A percentile compares a stretch with the other conserved stretches of the same genome.
These are phyloP conservation scores for Proctacanthus coquilletti DNA, from an alignment of 1,140 invertebrate genomes.

Conservation along the genomic window DNA sequence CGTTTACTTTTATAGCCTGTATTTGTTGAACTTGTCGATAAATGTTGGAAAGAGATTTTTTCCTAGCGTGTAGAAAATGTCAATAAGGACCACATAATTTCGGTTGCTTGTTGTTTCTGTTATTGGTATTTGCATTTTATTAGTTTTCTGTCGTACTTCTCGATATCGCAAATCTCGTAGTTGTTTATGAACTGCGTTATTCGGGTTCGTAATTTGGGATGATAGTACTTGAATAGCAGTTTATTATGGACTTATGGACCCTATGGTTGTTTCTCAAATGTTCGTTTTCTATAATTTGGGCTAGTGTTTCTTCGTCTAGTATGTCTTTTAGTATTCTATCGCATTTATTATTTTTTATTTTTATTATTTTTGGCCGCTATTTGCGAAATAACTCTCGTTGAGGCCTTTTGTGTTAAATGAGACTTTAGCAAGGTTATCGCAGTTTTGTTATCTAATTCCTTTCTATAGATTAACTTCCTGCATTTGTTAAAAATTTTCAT, in stretches of 20 bases:
- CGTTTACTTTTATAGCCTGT: neutral
- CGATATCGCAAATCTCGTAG: too few species aligned
- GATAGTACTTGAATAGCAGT: neutral
- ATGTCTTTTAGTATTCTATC: neutral
- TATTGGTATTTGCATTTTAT: neutral
- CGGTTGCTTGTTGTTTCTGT: neutral
- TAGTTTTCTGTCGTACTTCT: neutral
- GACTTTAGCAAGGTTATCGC: neutral
- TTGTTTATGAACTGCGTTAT: neutral
- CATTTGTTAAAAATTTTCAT: neutral
- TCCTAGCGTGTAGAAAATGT: neutral
- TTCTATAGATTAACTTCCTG: neutral
- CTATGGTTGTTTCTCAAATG: conserved; percentile 1
- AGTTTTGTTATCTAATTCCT: neutral
- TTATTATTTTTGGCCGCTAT: neutral
- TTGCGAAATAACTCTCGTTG: neutral
- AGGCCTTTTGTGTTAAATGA: neutral
- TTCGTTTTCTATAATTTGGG: neutral
- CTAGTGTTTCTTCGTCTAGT: neutral
- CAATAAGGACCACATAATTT: neutral
- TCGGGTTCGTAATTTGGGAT: neutral
- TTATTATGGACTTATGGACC: neutral
- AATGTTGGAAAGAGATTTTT: neutral
- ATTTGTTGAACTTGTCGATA: neutral
- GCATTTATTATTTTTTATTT: too few species aligned